phyloP scores from a whole-genome alignment of 2,888 invertebrate species.

The Bursaphelenchus okinawaensis region DNA sequence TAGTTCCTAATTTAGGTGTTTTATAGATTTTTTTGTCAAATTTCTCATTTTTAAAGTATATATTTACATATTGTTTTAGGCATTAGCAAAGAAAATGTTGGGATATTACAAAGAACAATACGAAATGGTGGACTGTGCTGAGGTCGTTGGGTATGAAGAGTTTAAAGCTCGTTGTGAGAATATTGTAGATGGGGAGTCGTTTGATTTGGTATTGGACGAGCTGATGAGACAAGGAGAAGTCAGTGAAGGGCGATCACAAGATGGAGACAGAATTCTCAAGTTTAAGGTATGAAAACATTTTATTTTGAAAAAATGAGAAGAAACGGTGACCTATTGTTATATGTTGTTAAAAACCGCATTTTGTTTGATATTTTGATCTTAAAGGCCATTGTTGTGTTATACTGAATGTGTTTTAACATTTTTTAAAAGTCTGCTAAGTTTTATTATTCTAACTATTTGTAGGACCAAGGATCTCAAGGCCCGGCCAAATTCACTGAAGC shows the following conservation, averaged over 20 bases:
- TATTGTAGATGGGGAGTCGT: conserved; percentile 17
- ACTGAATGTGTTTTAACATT: no score
- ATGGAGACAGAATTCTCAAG: conserved; percentile 49
- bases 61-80: conserved; percentile 14
- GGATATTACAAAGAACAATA: conserved; percentile 36
- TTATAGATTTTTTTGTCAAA: not conserved
- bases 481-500: conserved; percentile 49
- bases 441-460: not conserved
- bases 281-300: conserved; percentile 40
- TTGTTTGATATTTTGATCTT: not conserved
- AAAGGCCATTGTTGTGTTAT: not conserved
- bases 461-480: conserved; percentile 31
- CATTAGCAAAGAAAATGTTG: conserved; percentile 29
- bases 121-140: conserved; percentile 30
- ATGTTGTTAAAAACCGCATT: not conserved
- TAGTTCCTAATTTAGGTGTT: not conserved
- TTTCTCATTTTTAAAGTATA: not conserved
- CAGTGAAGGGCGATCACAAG: conserved; percentile 34
- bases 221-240: conserved; percentile 26
- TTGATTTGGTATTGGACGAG: conserved; percentile 29
- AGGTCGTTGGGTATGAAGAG: conserved; percentile 34
- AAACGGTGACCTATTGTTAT: no score
- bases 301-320: no score
- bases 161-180: conserved; percentile 15
- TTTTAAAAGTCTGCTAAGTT: no score